A percentile compares a stretch with the other conserved stretches of the same genome.
These are phyloP conservation scores for Doris montereyensis DNA, from an alignment of 2,888 invertebrate genomes.

Conservation along the genomic window DNA sequence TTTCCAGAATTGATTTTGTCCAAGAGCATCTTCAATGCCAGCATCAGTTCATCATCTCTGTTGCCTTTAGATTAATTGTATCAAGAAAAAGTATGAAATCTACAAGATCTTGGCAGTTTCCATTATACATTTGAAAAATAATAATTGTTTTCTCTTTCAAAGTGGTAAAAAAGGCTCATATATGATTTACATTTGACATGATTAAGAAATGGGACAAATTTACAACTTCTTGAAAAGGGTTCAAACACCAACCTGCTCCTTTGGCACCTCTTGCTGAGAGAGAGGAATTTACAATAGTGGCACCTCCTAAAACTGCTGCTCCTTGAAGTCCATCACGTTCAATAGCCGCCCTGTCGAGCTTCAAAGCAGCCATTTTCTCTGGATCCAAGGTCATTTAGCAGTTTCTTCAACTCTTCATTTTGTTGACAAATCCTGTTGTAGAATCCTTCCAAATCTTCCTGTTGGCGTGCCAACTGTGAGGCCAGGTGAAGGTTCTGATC, in stretches of 20 bases:
- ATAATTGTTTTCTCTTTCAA: too few relatives aligned
- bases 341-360: constrained; percentile 48
- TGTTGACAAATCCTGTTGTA: constrained; percentile 65
- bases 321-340: constrained; percentile 52
- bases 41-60: constrained; percentile 68
- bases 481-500: constrained; percentile 72
- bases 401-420: constrained; percentile 64
- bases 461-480: constrained; percentile 68
- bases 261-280: too few relatives aligned
- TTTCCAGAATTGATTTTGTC: constrained; percentile 67
- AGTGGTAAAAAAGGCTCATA: too few relatives aligned
- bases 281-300: constrained; percentile 55
- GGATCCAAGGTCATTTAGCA: constrained; percentile 65
- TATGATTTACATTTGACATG: too few relatives aligned
- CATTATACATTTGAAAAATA: too few relatives aligned
- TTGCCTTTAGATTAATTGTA: too few relatives aligned
- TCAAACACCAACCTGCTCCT: too few relatives aligned
- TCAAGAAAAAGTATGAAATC: too few relatives aligned
- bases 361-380: constrained; percentile 61
- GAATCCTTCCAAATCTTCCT: constrained; percentile 67
- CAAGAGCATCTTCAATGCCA: constrained; percentile 62
- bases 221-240: too few relatives aligned
- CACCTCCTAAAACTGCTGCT: constrained; percentile 47
- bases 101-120: too few relatives aligned
- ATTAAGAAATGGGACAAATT: too few relatives aligned